Evolutionary conservation across 2,113 vertebrate species (phyloP), one percentile per base, ranked within the genome.

Genomic region (Haplotaxodon microlepis): DNA sequence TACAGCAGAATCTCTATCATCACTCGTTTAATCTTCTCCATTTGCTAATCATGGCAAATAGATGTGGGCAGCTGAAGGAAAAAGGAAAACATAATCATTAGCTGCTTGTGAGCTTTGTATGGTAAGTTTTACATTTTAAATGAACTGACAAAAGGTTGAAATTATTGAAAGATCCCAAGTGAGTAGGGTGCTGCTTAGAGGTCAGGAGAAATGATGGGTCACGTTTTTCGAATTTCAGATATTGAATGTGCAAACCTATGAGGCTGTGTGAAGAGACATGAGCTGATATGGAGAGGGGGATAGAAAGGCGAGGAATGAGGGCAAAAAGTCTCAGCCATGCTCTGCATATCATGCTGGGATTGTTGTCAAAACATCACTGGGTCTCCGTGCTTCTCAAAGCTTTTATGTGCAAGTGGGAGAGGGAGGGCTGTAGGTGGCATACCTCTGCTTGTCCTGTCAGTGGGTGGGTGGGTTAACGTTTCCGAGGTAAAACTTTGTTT

Each of bases 291-390:
- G 53, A 78, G 54, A 86, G 71, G 10, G 66, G 66, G 51, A 63
- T 3, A 71, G 42, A 40, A 56, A 56, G 0, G 82, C 6, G 16
- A 53, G 71, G 61, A 89, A 51, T 61, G n/a, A 69, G 84, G 79
- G 71, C 61, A 86, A 56, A 38, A 87, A 81, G 88, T 83, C 76
- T 71, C 71, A 6, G 47, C 47, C 81, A 14, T 76, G 88, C 85
- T 86, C 81, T 57, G 56, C 80, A 84, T 89, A 90, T 91, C 89
- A 90, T 17, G 2, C 83, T 86, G 88, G 71, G 85, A 91, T 19
- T 89, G 81, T 93, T 88, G 84, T 94, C 89, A 90, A 92, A 94
- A 91, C 63, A 90, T 54, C 71, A 66, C 66, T 42, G 4, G 69
- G 54, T 89, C 84, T 86, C 79, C 54, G 51, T 90, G 85, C 86